A percentile compares a stretch with the other conserved stretches of the same genome.
Conservation (phyloP, 2,113 vertebrate genomes). For the Rhea americana region DNA sequence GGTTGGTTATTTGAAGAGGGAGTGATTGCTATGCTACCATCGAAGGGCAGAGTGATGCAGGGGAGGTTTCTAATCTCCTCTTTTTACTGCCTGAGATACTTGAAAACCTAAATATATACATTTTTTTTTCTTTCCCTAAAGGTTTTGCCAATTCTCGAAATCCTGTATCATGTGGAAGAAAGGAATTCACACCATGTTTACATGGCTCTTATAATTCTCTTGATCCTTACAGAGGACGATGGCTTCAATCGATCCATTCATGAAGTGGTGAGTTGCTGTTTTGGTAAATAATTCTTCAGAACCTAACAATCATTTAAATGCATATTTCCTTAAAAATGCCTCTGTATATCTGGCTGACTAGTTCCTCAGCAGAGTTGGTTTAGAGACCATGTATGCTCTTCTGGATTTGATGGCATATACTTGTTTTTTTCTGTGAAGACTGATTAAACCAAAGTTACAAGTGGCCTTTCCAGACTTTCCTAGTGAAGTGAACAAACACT, state of each 20-base stretch:
- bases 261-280: slow-evolving; percentile 88
- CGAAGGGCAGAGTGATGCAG: neutral
- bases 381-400: neutral
- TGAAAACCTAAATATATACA: neutral
- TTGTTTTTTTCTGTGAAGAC: neutral
- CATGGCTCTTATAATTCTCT: slow-evolving; percentile 97
- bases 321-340: neutral
- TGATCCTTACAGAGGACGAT: slow-evolving; percentile 97
- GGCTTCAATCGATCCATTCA: slow-evolving; percentile 96
- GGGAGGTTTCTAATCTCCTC: neutral
- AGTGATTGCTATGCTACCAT: neutral
- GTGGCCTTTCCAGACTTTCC: neutral
- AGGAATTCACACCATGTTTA: slow-evolving; percentile 98
- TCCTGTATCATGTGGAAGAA: slow-evolving; percentile 95
- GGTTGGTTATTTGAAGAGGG: neutral
- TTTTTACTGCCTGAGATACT: neutral
- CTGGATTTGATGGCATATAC: neutral
- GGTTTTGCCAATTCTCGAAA: slow-evolving; percentile 97
- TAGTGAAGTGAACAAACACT: accelerated
- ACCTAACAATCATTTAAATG: neutral
- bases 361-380: neutral
- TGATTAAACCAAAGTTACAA: neutral
- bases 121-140: slow-evolving; percentile 46
- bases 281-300: neutral
- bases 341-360: neutral